Base-by-base conservation (phyloP, 1,140 invertebrate genomes). In the Linepithema humile region DNA sequence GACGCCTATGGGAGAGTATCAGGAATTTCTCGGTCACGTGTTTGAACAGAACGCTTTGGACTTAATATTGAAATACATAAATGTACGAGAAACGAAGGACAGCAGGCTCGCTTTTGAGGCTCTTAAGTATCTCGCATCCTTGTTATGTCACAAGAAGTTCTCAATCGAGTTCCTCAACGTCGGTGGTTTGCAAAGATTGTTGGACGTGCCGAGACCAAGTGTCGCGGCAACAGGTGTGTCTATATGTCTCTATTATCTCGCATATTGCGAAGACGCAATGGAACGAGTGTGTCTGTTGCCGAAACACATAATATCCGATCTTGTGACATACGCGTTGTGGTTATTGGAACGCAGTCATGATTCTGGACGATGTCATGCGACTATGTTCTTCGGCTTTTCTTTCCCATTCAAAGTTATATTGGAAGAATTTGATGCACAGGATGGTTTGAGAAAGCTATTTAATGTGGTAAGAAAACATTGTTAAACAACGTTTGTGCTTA, bases 211-310 rank as follows among this genome's bases (percentile, higher is more conserved):
- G 5, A 95, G 98, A 45, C 98, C 98, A 3, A 99, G 98, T 50
- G 96, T 99, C 38, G 98, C 98, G 2, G 98, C 99, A 0, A 99
- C 98, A 1, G 99, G 98, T 12, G 98, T 99, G 10, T 98, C 98
- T 0, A 98, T 99, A 77, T 99, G 98, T 92, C 95, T 99, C 5
- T 99, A 99, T 94, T 99, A 99, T 94, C 95, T 99, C 57, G 98
- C 98, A 0, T 99, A 99, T 94, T 99, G 98, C 94, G 98, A 99
- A 93, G 99, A 99, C 94, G 98, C 98, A 0, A 99, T 99, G 98
- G 98, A 99, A 94, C 96, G 98, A 85, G 97, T 99, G 5, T 99
- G 98, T 91, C 94, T 97, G 6, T 94, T 99, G 89, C 97, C 98
- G 3, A 96, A 98, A 87, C 95, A 96, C 84, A 95, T 98, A 1